Percentiles rank a stretch among this genome's conserved stretches.
Evolutionary conservation across 2,888 invertebrate species (phyloP).

Genomic region (Stratiomys singularior): DNA sequence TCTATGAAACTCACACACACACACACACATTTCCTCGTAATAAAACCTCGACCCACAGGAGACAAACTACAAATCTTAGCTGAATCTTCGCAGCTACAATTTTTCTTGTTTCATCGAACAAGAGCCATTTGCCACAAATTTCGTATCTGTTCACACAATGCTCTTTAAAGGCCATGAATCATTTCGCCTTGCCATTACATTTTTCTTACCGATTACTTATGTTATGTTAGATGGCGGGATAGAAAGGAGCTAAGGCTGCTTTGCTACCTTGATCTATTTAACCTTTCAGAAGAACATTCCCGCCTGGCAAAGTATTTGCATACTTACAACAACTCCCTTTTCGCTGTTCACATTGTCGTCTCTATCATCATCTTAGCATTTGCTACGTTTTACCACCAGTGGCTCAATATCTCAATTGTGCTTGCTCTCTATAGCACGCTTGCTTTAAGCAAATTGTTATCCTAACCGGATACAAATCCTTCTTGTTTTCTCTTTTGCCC

Average conservation of each 20-base stretch:
- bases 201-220: not conserved
- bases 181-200: not conserved
- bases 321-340: not conserved
- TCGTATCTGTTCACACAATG: slow-evolving; percentile 21
- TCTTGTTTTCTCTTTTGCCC: not conserved
- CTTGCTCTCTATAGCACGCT: not conserved
- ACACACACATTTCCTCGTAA: no score
- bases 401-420: slow-evolving; percentile 28
- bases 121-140: slow-evolving; percentile 38
- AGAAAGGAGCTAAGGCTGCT: not conserved
- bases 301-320: slow-evolving; percentile 20
- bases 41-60: not conserved
- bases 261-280: slow-evolving; percentile 28
- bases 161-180: slow-evolving; percentile 39
- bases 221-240: not conserved
- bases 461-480: slow-evolving; percentile 41
- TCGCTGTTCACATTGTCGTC: no score
- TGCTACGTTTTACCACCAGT: not conserved
- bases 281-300: slow-evolving; percentile 24
- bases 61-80: not conserved
- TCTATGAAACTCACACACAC: no score
- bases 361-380: no score
- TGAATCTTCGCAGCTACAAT: not conserved
- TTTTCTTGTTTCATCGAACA: slow-evolving; percentile 20
- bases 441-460: slow-evolving; percentile 43